A percentile compares a stretch with the other conserved stretches of the same genome.
phyloP scores from a whole-genome alignment of 2,797 vertebrate genomes.

The Sitta carolinensis region DNA sequence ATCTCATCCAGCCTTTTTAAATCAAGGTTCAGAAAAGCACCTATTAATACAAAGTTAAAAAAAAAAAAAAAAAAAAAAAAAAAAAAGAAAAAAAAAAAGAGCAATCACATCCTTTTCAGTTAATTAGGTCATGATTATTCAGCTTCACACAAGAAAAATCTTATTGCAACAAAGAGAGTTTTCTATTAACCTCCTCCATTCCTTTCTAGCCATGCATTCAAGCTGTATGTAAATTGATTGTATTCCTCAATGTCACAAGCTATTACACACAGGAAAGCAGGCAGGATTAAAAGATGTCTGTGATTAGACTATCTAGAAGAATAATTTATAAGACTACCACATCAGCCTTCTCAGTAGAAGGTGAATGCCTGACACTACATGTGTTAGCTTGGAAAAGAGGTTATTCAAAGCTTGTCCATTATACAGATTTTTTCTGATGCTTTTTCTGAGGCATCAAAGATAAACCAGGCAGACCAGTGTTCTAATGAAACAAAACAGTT shows the following conservation, averaged over 20 bases:
- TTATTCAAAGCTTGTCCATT: neutral
- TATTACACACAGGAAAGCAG: neutral
- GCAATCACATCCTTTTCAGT: neutral
- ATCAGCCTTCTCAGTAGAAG: neutral
- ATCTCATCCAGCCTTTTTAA: neutral
- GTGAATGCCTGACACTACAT: neutral
- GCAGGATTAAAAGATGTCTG: neutral
- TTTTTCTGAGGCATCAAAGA: neutral
- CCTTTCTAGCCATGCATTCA: neutral
- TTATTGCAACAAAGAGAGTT: neutral
- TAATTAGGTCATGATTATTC: conserved; percentile 21
- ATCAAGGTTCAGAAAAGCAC: neutral
- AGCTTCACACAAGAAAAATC: neutral
- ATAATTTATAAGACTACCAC: neutral
- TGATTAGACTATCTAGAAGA: neutral
- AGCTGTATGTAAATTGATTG: neutral
- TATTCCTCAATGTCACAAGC: neutral
- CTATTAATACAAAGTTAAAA: neutral
- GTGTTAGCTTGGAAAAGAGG: neutral
- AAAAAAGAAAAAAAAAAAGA: neutral
- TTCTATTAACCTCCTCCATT: neutral
- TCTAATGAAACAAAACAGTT: neutral
- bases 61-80: neutral
- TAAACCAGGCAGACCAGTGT: neutral
- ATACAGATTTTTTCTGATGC: neutral